Evolutionary conservation across 23 tunicate species (phyloP), one percentile per base, ranked within the genome.

Genomic region (Phallusia fumigata): DNA sequence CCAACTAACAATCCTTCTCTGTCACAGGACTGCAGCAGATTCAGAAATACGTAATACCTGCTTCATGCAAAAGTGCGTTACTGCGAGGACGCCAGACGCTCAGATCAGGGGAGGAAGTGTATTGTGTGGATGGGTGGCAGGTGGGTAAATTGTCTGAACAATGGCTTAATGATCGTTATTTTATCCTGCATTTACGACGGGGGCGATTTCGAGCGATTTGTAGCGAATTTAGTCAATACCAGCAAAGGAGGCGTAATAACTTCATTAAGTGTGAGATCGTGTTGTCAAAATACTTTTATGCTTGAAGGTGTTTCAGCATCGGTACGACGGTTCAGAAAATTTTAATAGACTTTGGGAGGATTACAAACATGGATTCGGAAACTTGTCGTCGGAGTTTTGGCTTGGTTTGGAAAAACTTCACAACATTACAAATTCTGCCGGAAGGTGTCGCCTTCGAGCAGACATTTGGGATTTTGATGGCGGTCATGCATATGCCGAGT

Each of bases 251-350:
- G n/a, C n/a, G n/a, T n/a, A n/a, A n/a, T n/a, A n/a, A n/a, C n/a
- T n/a, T n/a, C n/a, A n/a, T n/a, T n/a, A n/a, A n/a, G n/a, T n/a
- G n/a, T n/a, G n/a, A n/a, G n/a, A n/a, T n/a, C n/a, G n/a, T n/a
- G n/a, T n/a, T n/a, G n/a, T n/a, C n/a, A n/a, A n/a, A n/a, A n/a
- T n/a, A n/a, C n/a, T n/a, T n/a, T n/a, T n/a, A n/a, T n/a, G n/a
- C n/a, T n/a, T n/a, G n/a, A n/a, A 58, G 69, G 69, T 58, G 13
- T 58, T 58, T 13, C 69, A 58, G 69, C 69, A 58, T 58, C 69
- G 69, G 26, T 58, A 21, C 69, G 69, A 58, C 69, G 69, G 69
- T 21, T 58, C 69, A 22, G 28, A 21, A 24, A 58, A 58, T 24
- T 58, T 58, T 13, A 58, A 58, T 24, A 58, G 16, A 24, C 26